A percentile compares a stretch with the other conserved stretches of the same genome.
These are phyloP conservation scores for Elachura formosa DNA, from an alignment of 2,113 vertebrate genomes.

Conservation along the genomic window DNA sequence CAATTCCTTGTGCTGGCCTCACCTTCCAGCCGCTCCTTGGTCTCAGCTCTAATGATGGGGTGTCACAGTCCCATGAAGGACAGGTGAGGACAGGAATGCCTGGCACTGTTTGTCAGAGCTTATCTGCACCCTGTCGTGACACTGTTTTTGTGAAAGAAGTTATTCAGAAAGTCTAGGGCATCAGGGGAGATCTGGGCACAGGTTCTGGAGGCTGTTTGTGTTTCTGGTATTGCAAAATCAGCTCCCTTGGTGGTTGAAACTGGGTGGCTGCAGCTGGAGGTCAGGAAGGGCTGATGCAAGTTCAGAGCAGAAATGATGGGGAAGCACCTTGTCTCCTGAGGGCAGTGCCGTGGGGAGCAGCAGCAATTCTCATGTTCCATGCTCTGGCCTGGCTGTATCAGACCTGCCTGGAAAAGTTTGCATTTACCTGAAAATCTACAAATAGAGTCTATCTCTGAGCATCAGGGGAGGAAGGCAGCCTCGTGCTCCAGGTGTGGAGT, in stretches of 20 bases:
- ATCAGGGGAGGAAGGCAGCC: background rate
- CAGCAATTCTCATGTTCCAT: rapidly evolving
- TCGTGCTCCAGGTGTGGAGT: rapidly evolving
- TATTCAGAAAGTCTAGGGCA: background rate
- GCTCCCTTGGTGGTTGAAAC: background rate
- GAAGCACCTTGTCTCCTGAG: background rate
- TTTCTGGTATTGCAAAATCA: background rate
- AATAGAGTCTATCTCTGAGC: background rate
- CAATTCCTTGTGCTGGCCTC: background rate
- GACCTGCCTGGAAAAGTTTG: background rate
- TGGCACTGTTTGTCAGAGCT: background rate
- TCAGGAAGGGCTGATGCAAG: background rate
- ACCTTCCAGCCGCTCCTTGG: background rate
- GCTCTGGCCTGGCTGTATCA: background rate
- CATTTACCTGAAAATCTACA: background rate
- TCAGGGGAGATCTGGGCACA: background rate
- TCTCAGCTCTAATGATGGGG: background rate
- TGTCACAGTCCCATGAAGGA: background rate
- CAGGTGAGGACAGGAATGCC: background rate
- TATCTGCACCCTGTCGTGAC: background rate
- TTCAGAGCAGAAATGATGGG: background rate
- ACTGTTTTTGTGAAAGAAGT: background rate
- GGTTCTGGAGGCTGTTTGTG: background rate
- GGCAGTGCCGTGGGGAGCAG: rapidly evolving
- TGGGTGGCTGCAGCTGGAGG: background rate